Evolutionary conservation across 1,140 invertebrate species (phyloP).

Genomic region (Trichoplusia ni): DNA sequence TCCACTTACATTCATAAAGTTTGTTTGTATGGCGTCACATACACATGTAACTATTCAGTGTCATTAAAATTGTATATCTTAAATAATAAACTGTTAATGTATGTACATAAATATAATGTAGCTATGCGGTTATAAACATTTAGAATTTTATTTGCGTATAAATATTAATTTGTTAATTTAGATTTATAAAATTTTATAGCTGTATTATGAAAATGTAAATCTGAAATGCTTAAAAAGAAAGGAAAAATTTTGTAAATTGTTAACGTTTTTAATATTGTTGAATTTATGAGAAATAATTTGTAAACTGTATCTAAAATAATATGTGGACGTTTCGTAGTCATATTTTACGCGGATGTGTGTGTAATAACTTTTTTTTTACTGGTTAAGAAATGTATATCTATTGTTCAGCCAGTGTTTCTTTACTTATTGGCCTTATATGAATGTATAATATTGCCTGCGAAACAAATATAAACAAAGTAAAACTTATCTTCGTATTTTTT

Average conservation of each 20-base stretch:
- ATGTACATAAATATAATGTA: constrained; percentile 36
- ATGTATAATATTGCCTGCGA: constrained; percentile 60
- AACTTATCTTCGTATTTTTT: background rate
- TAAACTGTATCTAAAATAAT: constrained; percentile 42
- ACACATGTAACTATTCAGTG: constrained; percentile 10
- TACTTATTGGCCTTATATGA: constrained; percentile 49
- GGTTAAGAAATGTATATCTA: constrained; percentile 24
- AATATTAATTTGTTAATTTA: constrained; percentile 9
- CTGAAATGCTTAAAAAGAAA: constrained; percentile 32
- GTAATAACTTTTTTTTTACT: constrained; percentile 18
- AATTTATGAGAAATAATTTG: constrained; percentile 51
- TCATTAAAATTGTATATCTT: constrained; percentile 30
- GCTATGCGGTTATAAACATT: constrained; percentile 33
- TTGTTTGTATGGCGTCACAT: background rate
- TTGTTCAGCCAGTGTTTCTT: constrained; percentile 34
- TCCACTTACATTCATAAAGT: background rate
- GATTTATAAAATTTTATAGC: constrained; percentile 15
- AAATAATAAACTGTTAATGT: constrained; percentile 39
- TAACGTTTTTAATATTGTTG: constrained; percentile 53
- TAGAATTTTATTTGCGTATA: constrained; percentile 32
- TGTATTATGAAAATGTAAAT: constrained; percentile 42
- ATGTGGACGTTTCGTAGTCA: constrained; percentile 29
- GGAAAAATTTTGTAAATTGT: constrained; percentile 49
- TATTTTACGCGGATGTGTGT: constrained; percentile 28
- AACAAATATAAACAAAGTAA: constrained; percentile 55